Conservation (phyloP, 2,888 invertebrate species). For the Eilema griseolum region DNA sequence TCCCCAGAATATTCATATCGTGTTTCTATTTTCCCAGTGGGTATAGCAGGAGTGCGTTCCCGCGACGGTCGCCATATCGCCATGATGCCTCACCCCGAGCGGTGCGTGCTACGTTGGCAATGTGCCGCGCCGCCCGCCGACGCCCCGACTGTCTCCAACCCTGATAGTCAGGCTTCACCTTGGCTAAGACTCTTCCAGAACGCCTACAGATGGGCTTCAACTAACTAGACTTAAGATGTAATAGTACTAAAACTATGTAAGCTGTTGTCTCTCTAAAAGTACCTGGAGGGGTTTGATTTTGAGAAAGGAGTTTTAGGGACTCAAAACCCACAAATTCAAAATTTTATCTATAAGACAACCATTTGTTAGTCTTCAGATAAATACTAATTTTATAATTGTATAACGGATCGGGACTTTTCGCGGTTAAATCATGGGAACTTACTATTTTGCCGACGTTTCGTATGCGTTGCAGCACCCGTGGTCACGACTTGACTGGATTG, state of each 20-base stretch:
- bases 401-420: too few species aligned
- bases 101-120: constrained; percentile 96
- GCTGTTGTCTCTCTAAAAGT: not conserved
- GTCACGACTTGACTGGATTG: too few species aligned
- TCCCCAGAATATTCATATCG: not conserved
- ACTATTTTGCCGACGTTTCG: too few species aligned
- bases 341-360: not conserved
- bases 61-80: constrained; percentile 97
- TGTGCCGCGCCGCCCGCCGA: constrained; percentile 89
- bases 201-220: constrained; percentile 91
- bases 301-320: not conserved
- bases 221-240: constrained; percentile 38
- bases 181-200: constrained; percentile 98
- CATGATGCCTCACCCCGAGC: constrained; percentile 99
- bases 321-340: not conserved
- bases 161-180: constrained; percentile 90
- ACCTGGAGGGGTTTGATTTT: too few species aligned
- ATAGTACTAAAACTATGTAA: not conserved
- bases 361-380: not conserved
- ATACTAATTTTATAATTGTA: too few species aligned
- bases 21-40: constrained; percentile 79
- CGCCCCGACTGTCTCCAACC: constrained; percentile 74
- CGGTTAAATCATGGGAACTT: too few species aligned
- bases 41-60: constrained; percentile 96
- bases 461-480: too few species aligned